These are phyloP conservation scores for Leucoraja ocellata DNA, from an alignment of 2,797 vertebrate genomes.

Conservation along the genomic window DNA sequence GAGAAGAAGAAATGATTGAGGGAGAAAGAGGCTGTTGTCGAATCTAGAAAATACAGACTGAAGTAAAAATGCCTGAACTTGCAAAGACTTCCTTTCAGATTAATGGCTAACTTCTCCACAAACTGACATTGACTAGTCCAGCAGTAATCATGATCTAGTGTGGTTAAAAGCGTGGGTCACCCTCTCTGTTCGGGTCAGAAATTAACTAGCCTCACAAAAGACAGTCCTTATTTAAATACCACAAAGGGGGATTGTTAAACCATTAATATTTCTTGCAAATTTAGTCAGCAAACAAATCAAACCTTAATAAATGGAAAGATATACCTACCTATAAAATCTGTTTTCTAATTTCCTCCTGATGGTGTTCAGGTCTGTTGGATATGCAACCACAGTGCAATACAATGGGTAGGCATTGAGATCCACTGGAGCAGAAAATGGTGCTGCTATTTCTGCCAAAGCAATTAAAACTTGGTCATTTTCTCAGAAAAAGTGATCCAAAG, in stretches of 20 bases:
- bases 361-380: conserved; percentile 89
- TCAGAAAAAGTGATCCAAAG: not conserved
- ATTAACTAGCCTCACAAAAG: not conserved
- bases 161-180: not conserved
- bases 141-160: not conserved
- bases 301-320: not conserved
- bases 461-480: not conserved
- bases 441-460: conserved; percentile 75
- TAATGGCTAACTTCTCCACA: not conserved
- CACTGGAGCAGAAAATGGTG: conserved; percentile 81
- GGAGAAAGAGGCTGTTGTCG: not conserved
- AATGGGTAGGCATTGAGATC: conserved; percentile 88
- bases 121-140: not conserved
- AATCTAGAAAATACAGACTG: not conserved
- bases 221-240: not conserved
- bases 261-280: not conserved
- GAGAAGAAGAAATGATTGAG: not conserved
- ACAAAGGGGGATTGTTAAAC: not conserved
- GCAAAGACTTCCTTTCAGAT: not conserved
- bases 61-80: not conserved
- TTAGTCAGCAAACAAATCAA: not conserved
- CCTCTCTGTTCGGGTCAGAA: too few relatives aligned
- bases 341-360: conserved; percentile 86
- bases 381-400: conserved; percentile 92
- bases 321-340: conserved; percentile 82